Evolutionary conservation across 2,797 vertebrate genomes (phyloP).

Genomic region (Cetoscarus ocellatus): DNA sequence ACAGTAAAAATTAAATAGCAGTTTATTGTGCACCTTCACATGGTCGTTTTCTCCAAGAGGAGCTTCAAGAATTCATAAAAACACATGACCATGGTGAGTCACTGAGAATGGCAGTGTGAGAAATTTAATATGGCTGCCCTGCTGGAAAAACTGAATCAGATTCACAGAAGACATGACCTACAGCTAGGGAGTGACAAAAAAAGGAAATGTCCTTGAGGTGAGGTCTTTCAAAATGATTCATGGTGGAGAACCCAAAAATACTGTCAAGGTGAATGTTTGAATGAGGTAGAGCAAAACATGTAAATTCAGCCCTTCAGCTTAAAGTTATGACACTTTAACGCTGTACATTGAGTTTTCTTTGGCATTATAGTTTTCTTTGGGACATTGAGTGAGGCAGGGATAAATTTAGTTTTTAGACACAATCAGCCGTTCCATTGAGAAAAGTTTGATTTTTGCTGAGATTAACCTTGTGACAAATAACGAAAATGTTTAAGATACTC

Average conservation of each 20-base stretch:
- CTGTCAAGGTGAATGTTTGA: not conserved
- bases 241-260: constrained; percentile 28
- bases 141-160: constrained; percentile 67
- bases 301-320: not conserved
- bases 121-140: constrained; percentile 28
- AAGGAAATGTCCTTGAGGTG: constrained; percentile 8
- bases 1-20: not conserved
- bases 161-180: constrained; percentile 9
- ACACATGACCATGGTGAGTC: constrained; percentile 46
- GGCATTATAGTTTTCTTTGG: too few species aligned
- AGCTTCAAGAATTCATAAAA: constrained; percentile 7
- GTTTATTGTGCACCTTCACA: not conserved
- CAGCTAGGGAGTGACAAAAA: not conserved
- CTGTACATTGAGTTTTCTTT: not conserved
- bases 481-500: too few species aligned
- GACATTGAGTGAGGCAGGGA: too few species aligned
- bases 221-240: constrained; percentile 12
- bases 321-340: not conserved
- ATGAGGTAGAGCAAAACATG: not conserved
- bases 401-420: too few species aligned
- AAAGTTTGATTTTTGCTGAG: too few species aligned
- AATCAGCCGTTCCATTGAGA: too few species aligned
- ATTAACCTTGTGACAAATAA: too few species aligned
- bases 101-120: constrained; percentile 31
- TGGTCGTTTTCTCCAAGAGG: not conserved